A percentile compares a stretch with the other conserved stretches of the same genome.
Conservation (phyloP, 2,888 invertebrate species). For the Camptogramma bilineatum region DNA sequence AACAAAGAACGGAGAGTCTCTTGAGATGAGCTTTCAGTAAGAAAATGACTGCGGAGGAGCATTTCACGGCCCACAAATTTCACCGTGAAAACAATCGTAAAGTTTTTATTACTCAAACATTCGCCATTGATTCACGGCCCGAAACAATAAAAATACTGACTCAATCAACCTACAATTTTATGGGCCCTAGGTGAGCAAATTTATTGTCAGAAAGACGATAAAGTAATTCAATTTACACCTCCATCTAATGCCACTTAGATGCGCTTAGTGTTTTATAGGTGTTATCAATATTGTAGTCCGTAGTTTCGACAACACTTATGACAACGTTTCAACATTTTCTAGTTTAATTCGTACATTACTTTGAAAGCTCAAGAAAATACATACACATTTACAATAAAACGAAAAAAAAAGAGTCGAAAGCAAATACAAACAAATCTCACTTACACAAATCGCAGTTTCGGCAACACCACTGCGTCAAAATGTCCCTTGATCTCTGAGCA, state of each 20-base stretch:
- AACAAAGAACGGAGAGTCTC: conserved; percentile 66
- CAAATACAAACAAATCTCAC: conserved; percentile 22
- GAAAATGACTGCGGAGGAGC: conserved; percentile 73
- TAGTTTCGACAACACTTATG: neutral
- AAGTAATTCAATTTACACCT: conserved; percentile 79
- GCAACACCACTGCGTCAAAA: conserved; percentile 34
- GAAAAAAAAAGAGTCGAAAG: conserved; percentile 7
- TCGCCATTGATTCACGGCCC: conserved; percentile 83
- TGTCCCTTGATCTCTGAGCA: conserved; percentile 39
- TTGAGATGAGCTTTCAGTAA: conserved; percentile 66
- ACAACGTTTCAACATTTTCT: no score
- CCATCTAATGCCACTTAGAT: conserved; percentile 51
- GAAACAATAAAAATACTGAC: conserved; percentile 85
- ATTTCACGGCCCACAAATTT: conserved; percentile 84
- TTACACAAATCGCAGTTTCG: conserved; percentile 38
- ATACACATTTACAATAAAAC: conserved; percentile 6
- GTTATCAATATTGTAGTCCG: neutral
- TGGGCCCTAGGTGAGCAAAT: conserved; percentile 78
- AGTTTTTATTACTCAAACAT: conserved; percentile 83
- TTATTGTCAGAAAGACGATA: conserved; percentile 74
- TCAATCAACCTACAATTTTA: conserved; percentile 84
- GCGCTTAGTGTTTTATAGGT: conserved; percentile 33
- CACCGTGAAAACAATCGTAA: conserved; percentile 84
- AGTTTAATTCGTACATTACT: no score
- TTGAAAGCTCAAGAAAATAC: no score